Evolutionary conservation across 2,888 invertebrate genomes (phyloP), one percentile per base, ranked within the genome.

Genomic region (Steinernema hermaphroditum): DNA sequence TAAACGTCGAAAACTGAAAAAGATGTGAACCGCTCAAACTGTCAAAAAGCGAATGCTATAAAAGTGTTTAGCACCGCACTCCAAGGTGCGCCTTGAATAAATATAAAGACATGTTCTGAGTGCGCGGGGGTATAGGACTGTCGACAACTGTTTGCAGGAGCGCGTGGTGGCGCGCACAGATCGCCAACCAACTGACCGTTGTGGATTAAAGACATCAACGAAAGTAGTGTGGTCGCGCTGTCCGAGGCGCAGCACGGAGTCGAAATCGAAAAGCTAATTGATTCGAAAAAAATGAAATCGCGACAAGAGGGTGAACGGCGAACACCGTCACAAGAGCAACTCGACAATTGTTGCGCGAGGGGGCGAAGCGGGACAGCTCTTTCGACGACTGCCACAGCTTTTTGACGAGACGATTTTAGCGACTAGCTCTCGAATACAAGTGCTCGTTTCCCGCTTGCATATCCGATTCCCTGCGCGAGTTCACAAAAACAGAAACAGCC

Each of bases 121-220:
- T 62, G 62, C 62, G 62, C 62, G 62, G 62, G 27, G 62, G 29
- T 62, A 29, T 32, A 62, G 62, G 29, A 29, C 62, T 62, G 62
- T 62, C 62, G 62, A 62, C 62, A 62, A 62, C 62, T 29, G 62
- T 62, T 62, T 32, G 62, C 62, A 12, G 62, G 62, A 54, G 6
- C 54, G 54, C 54, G 54, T 32, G 62, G 62, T 27, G 29, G 29
- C 34, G 62, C 62, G 62, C 62, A 16, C 4, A 14, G 62, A 62
- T 12, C 46, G 46, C 4, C 46, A 46, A 29, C 1, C 62, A 62
- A 62, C 62, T 62, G 62, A 62, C 62, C 32, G 62, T 46, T 46
- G 62, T 32, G 29, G 62, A 62, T 29, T 62, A 29, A 32, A 62
- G 62, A 62, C 32, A 62, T 19, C 8, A 32, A 32, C 32, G 32